Percentiles rank a stretch among this genome's conserved stretches.
Evolutionary conservation across 64 coral and sea anemone species (phyloP).

Genomic region (Pocillopora damicornis): DNA sequence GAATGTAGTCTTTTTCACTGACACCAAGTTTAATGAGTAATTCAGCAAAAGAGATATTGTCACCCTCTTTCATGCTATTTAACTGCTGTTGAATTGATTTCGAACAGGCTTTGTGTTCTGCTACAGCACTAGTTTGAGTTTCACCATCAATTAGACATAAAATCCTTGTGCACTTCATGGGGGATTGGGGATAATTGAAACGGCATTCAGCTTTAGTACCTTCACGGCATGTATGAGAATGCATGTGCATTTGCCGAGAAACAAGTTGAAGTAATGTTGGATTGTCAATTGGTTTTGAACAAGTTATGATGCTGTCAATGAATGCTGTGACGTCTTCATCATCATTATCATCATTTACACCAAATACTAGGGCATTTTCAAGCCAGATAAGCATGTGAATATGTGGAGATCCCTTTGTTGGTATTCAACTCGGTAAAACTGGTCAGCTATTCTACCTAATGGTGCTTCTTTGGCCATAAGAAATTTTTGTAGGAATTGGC

Average conservation of each 20-base stretch:
- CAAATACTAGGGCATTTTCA: not conserved
- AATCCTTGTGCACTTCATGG: slow-evolving; percentile 14
- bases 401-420: slow-evolving; percentile 36
- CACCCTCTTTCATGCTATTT: slow-evolving; percentile 6
- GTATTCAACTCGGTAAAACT: not conserved
- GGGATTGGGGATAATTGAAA: slow-evolving; percentile 25
- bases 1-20: slow-evolving; percentile 20
- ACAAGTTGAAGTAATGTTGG: slow-evolving; percentile 11
- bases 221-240: slow-evolving; percentile 5
- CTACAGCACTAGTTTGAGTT: not conserved
- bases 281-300: slow-evolving; percentile 38
- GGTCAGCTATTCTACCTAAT: not conserved
- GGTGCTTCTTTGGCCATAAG: not conserved
- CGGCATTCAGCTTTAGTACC: slow-evolving; percentile 1
- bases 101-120: slow-evolving; percentile 5
- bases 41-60: slow-evolving; percentile 28
- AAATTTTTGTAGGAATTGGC: not conserved
- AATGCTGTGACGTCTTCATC: not conserved
- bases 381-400: slow-evolving; percentile 46
- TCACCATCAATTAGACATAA: slow-evolving; percentile 2
- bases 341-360: not conserved
- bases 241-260: slow-evolving; percentile 16
- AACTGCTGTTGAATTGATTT: not conserved
- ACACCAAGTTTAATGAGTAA: slow-evolving; percentile 18
- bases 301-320: slow-evolving; percentile 43